Conservation (phyloP, 2,113 vertebrate species). For the Pangasianodon gigas region DNA sequence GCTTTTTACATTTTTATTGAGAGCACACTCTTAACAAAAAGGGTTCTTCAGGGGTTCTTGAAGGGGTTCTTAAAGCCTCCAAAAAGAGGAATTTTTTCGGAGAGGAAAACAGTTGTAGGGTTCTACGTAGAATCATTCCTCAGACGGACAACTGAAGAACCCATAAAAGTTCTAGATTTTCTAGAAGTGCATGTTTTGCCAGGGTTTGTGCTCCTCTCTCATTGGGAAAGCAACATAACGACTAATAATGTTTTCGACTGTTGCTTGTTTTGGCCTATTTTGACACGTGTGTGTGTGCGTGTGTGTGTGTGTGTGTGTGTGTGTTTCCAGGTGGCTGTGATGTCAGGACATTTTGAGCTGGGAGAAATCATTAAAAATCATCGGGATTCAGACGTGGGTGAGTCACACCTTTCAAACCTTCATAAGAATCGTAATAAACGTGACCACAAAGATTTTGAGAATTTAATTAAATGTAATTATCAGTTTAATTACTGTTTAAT, state of each 20-base stretch:
- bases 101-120: not conserved
- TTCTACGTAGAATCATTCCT: not conserved
- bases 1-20: not conserved
- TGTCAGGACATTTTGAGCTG: constrained; percentile 90
- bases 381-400: constrained; percentile 84
- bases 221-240: not conserved
- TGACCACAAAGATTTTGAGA: not conserved
- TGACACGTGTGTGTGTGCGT: constrained; percentile 21
- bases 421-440: not conserved
- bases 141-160: not conserved
- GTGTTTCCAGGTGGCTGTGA: constrained; percentile 82
- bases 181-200: not conserved
- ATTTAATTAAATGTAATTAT: not conserved
- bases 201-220: not conserved
- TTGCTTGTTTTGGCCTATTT: not conserved
- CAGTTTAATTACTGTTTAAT: not conserved
- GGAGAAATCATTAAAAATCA: constrained; percentile 92
- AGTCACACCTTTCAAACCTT: constrained; percentile 54
- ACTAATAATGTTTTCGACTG: not conserved
- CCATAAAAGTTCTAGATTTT: not conserved
- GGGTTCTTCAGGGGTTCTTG: not conserved
- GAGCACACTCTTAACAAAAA: not conserved
- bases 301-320: constrained; percentile 45
- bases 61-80: not conserved
- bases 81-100: not conserved